phyloP scores from a whole-genome alignment of 2,797 vertebrate genomes.

The Chiroxiphia lanceolata region DNA sequence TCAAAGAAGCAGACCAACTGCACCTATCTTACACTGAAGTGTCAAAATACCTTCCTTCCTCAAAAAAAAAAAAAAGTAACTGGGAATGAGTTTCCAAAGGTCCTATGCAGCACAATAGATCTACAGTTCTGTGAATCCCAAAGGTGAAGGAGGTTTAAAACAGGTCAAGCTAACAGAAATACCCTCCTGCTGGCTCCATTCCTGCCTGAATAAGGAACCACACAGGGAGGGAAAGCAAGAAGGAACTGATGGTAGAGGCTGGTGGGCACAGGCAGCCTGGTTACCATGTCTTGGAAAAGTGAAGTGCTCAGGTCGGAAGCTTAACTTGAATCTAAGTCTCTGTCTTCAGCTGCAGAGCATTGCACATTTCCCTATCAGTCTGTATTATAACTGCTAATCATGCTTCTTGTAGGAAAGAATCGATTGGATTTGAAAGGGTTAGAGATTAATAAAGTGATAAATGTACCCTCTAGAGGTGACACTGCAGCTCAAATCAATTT shows the following conservation, averaged over 20 bases:
- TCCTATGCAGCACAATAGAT: neutral
- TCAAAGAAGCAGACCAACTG: neutral
- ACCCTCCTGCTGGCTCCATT: neutral
- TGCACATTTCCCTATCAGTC: constrained; percentile 6
- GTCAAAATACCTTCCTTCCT: neutral
- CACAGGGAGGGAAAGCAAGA: neutral
- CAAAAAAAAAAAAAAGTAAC: neutral
- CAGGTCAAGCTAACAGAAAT: neutral
- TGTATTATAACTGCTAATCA: constrained; percentile 38
- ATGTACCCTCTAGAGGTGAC: constrained; percentile 31
- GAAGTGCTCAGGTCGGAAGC: neutral
- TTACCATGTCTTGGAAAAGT: neutral
- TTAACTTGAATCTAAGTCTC: neutral
- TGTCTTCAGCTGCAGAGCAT: neutral
- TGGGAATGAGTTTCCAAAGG: neutral
- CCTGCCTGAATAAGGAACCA: neutral
- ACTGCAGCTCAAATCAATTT: constrained; percentile 55
- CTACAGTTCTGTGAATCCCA: neutral
- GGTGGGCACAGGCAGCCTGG: rapidly evolving
- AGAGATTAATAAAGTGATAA: constrained; percentile 69
- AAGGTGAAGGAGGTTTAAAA: neutral
- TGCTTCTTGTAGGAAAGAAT: constrained; percentile 47
- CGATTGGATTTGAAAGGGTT: constrained; percentile 29
- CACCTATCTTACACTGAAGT: neutral
- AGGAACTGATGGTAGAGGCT: neutral